Conservation (phyloP, 2,888 invertebrate species). For the Ophion ventricosus region DNA sequence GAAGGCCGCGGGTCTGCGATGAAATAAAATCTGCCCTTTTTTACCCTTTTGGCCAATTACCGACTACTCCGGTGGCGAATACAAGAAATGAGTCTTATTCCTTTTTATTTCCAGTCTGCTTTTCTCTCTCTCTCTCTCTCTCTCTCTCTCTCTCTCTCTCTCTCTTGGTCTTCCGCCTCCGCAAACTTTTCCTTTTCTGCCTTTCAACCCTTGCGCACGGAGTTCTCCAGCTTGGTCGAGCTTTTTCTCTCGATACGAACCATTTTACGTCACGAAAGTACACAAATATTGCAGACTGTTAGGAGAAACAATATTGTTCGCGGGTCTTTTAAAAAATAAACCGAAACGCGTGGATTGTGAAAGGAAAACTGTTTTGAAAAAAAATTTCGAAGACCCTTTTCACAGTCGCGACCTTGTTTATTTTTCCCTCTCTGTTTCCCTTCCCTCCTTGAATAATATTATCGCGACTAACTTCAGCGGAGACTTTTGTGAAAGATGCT, state of each 20-base stretch:
- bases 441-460: not conserved
- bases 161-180: not conserved
- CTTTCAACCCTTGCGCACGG: not conserved
- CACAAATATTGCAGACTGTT: slow-evolving; percentile 3
- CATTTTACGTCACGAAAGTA: slow-evolving; percentile 63
- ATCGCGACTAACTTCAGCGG: not conserved
- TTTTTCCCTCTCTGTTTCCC: not conserved
- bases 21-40: slow-evolving; percentile 32
- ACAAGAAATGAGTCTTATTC: slow-evolving; percentile 47
- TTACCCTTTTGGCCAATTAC: slow-evolving; percentile 56
- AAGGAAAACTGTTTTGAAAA: not conserved
- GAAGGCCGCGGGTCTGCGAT: slow-evolving; percentile 19
- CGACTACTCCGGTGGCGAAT: slow-evolving; percentile 45
- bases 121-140: not conserved
- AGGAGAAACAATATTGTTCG: not conserved
- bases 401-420: not conserved
- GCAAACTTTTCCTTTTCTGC: slow-evolving; percentile 26
- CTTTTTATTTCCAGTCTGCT: slow-evolving; percentile 21
- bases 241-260: slow-evolving; percentile 37
- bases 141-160: not conserved
- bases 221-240: not conserved
- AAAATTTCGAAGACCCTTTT: not conserved
- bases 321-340: not conserved
- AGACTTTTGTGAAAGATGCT: too few relatives aligned
- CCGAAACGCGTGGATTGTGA: not conserved